Percentiles rank a stretch among this genome's conserved stretches.
phyloP scores from a whole-genome alignment of 2,113 vertebrate species.

The Menidia beryllina region DNA sequence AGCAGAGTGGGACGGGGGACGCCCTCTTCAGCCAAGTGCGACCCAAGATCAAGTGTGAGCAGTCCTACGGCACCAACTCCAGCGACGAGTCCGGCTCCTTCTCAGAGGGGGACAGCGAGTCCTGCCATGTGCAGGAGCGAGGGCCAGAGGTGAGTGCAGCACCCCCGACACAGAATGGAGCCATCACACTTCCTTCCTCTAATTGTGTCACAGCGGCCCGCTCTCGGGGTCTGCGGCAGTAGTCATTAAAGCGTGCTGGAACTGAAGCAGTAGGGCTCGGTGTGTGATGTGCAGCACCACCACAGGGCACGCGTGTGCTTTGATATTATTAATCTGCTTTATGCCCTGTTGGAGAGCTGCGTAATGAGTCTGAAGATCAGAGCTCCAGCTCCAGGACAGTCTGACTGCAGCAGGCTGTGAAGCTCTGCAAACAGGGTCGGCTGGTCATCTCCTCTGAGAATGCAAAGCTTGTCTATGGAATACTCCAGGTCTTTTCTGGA shows the following conservation, averaged over 20 bases:
- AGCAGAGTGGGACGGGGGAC: conserved; percentile 87
- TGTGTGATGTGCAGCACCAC: conserved; percentile 57
- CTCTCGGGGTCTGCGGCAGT: conserved; percentile 60
- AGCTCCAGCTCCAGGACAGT: conserved; percentile 17
- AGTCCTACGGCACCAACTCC: conserved; percentile 98
- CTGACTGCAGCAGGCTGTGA: conserved; percentile 7
- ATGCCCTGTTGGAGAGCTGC: conserved; percentile 53
- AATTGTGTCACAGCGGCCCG: conserved; percentile 48
- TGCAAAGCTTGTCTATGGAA: not conserved
- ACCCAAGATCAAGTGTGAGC: conserved; percentile 99
- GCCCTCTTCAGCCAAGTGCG: conserved; percentile 89
- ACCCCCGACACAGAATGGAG: conserved; percentile 25
- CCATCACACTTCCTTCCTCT: conserved; percentile 36
- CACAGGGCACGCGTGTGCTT: conserved; percentile 65
- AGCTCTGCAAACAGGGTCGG: conserved; percentile 1
- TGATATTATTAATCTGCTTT: conserved; percentile 69
- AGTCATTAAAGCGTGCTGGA: conserved; percentile 62
- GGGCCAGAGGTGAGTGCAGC: conserved; percentile 91
- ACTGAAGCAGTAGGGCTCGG: conserved; percentile 50
- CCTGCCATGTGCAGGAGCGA: conserved; percentile 94
- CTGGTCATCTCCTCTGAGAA: not conserved
- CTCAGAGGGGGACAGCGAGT: conserved; percentile 99
- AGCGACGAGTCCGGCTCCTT: conserved; percentile 98
- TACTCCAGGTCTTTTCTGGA: too few relatives aligned
- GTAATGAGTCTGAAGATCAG: conserved; percentile 51